Evolutionary conservation across 2,888 invertebrate species (phyloP).

Genomic region (Agrotis ipsilon): DNA sequence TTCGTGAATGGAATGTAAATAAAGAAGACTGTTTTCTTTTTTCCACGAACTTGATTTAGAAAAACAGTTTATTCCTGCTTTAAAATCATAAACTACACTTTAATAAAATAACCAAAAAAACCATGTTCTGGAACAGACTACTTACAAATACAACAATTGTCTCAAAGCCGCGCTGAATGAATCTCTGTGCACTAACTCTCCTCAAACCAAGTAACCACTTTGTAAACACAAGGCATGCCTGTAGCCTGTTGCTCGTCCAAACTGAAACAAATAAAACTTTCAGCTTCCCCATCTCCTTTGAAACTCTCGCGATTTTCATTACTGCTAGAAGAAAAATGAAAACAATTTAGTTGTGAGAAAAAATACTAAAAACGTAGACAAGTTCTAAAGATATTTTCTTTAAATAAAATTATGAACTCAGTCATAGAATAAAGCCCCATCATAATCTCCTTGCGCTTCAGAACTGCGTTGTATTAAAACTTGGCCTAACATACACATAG

Average conservation of each 20-base stretch:
- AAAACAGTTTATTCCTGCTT: background rate
- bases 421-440: too few relatives aligned
- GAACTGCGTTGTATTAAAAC: too few relatives aligned
- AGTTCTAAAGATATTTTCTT: background rate
- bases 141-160: slow-evolving; percentile 3
- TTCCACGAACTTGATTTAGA: background rate
- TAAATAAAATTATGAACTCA: too few relatives aligned
- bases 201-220: slow-evolving; percentile 3
- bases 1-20: slow-evolving; percentile 12
- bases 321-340: background rate
- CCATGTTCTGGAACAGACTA: slow-evolving; percentile 2
- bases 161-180: slow-evolving; percentile 23
- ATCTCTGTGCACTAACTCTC: background rate
- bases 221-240: background rate
- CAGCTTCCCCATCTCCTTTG: slow-evolving; percentile 21
- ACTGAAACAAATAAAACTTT: slow-evolving; percentile 36
- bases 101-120: background rate
- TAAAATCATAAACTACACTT: background rate
- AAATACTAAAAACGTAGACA: background rate
- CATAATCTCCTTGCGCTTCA: too few relatives aligned
- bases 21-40: slow-evolving; percentile 13
- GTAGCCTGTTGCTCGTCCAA: slow-evolving; percentile 30
- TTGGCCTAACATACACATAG: background rate
- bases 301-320: slow-evolving; percentile 3
- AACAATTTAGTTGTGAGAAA: slow-evolving; percentile 10